Base-by-base conservation (phyloP, 92 coral and sea anemone species). In the Zoanthus sociatus region DNA sequence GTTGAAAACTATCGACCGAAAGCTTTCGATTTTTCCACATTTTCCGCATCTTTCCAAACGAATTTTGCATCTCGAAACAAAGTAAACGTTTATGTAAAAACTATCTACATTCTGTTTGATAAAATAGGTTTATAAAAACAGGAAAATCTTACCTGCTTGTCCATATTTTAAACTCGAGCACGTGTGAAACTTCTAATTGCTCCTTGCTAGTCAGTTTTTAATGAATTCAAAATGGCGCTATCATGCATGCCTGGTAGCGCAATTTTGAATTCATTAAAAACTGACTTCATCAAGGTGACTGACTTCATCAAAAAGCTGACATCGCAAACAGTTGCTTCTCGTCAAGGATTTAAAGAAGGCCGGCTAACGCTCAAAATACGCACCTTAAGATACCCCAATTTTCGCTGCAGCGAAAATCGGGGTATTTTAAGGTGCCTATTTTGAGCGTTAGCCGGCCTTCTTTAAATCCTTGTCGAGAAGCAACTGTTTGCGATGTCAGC, bases 141-240 rank as follows among this genome's bases (percentile, higher is more conserved):
- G 46, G 55, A 86, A 86, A 76, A 86, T 75, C 84, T 86, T 86
- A 86, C 85, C 84, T 84, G 89, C 51, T 86, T 86, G 71, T 86
- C 85, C 89, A 21, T 73, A 12, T 50, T 70, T 66, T 33, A 78
- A 77, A 55, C 90, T 86, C 86, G 90, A 87, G 77, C 79, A 87
- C 79, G 79, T 79, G 90, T 87, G 86, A 30, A 87, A 63, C 86
- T 87, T 78, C 78, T 51, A 77, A 87, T 82, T 72, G 64, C 87
- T 72, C n/a, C 56, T 33, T 79, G 71, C 82, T 82, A 26, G 82
- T 88, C 82, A 58, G 60, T 82, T 83, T 88, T 82, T 83, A 83
- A 61, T 83, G 88, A 71, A 71, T 88, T 88, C 83, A 88, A 88
- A 88, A 82, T 88, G 91, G 88, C 88, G 77, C 88, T 88, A 83